Evolutionary conservation across 1,140 invertebrate genomes (phyloP).

Genomic region (Dreissena polymorpha): DNA sequence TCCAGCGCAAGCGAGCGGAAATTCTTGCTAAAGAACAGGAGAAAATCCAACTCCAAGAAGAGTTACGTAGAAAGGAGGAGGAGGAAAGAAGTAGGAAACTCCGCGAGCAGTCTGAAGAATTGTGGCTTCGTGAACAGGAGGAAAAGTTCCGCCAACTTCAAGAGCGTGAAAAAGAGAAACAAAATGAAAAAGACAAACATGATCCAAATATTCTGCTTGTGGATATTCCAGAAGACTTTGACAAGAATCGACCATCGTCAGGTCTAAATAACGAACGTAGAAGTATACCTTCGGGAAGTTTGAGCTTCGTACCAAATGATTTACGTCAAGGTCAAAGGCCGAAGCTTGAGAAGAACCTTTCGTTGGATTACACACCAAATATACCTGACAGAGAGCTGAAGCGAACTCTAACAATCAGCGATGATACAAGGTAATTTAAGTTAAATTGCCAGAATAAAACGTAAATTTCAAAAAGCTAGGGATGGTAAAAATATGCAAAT

Average conservation of each 20-base stretch:
- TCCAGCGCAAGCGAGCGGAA: conserved; percentile 66
- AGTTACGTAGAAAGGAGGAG: conserved; percentile 76
- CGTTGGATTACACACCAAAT: conserved; percentile 51
- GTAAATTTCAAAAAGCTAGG: no score
- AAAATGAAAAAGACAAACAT: conserved; percentile 55
- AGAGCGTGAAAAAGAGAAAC: conserved; percentile 62
- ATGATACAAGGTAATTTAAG: conserved; percentile 29
- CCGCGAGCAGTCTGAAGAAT: conserved; percentile 65
- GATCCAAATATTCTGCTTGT: conserved; percentile 51
- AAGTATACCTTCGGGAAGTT: conserved; percentile 55
- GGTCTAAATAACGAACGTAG: conserved; percentile 65
- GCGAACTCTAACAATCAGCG: conserved; percentile 66
- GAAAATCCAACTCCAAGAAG: conserved; percentile 59
- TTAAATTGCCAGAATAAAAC: no score
- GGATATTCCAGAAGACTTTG: neutral
- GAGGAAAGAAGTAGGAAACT: conserved; percentile 69
- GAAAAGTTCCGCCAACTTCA: conserved; percentile 65
- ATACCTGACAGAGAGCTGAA: conserved; percentile 71
- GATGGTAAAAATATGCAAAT: no score
- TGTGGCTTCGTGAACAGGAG: conserved; percentile 68
- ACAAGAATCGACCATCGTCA: conserved; percentile 29
- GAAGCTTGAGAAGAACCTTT: conserved; percentile 60
- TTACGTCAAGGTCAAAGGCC: conserved; percentile 53
- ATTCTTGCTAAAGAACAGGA: conserved; percentile 66
- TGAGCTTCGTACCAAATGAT: conserved; percentile 63